A percentile compares a stretch with the other conserved stretches of the same genome.
phyloP scores from a whole-genome alignment of 2,797 vertebrate genomes.

The Sus cebifrons region DNA sequence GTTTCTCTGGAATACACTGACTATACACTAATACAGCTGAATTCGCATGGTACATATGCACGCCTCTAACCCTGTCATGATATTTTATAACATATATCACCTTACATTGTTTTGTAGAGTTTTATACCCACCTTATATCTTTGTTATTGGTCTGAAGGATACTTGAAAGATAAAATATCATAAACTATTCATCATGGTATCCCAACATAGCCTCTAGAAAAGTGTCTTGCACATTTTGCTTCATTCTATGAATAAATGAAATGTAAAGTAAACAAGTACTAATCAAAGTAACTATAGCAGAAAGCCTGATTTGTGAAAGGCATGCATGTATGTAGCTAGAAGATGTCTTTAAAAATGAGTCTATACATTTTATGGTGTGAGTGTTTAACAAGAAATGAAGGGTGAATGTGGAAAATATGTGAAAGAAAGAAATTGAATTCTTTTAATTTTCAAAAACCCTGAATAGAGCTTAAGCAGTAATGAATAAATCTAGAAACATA shows the following conservation, averaged over 20 bases:
- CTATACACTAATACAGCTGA: not conserved
- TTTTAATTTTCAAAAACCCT: not conserved
- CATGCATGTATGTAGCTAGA: not conserved
- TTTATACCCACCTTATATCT: not conserved
- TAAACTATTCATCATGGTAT: not conserved
- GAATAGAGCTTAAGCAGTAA: not conserved
- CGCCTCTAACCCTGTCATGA: not conserved
- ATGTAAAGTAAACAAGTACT: not conserved
- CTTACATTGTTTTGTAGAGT: not conserved
- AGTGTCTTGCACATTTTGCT: not conserved
- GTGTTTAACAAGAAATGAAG: not conserved
- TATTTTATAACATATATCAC: not conserved
- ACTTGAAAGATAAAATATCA: not conserved
- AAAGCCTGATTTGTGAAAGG: not conserved
- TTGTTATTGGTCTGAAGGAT: slow-evolving; percentile 15
- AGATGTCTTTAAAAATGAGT: not conserved
- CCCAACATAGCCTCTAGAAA: not conserved
- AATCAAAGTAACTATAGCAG: not conserved
- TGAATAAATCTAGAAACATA: not conserved
- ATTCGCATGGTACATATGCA: not conserved
- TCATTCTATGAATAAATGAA: slow-evolving; percentile 10
- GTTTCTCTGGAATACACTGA: not conserved
- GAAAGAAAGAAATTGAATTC: not conserved
- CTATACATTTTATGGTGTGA: not conserved
- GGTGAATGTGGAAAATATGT: not conserved